Evolutionary conservation across 2,797 vertebrate genomes (phyloP), one percentile per base, ranked within the genome.

Genomic region (Sparus aurata): DNA sequence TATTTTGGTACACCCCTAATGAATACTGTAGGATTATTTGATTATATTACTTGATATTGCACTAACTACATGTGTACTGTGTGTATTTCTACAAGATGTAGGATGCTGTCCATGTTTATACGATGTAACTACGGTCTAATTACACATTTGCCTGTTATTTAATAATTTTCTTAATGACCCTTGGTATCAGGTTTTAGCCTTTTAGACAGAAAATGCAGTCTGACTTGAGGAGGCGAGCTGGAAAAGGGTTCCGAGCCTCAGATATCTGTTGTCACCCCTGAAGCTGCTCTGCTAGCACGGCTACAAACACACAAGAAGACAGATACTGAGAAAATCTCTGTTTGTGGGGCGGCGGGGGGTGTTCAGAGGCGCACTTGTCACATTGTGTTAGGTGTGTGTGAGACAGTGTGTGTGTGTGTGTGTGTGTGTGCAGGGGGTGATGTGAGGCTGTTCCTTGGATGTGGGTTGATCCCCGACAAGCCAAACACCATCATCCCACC

Each of bases 321-420:
- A 46, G 61, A 63, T 4, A 55, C 54, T 49, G 79, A 73, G 69
- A 72, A 52, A 38, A 2, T 34, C 38, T 22, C 16, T 13, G 65
- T 63, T 54, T 55, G 41, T 22, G 23, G 34, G 25, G 23, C n/a
- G 38, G 20, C 27, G 2, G 12, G 1, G 27, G 30, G 4, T 25
- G 64, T 66, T 73, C 54, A 63, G 54, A 65, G 53, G 55, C 68
- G 53, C 27, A 34, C 43, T 18, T 86, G 87, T 89, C 85, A 89
- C 78, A 63, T 85, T 63, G 10, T 38, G 82, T 87, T 85, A 86
- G 54, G 55, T 66, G 45, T 78, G 68, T 70, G 9, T 53, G 65
- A 49, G 49, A 25, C 38, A 5, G 66, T 2, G 20, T 50, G 60
- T 77, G 43, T 59, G 57, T 38, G 57, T 38, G 57, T 60, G 53